Evolutionary conservation across 2,888 invertebrate species (phyloP).

Genomic region (Hanleya hanleyi): DNA sequence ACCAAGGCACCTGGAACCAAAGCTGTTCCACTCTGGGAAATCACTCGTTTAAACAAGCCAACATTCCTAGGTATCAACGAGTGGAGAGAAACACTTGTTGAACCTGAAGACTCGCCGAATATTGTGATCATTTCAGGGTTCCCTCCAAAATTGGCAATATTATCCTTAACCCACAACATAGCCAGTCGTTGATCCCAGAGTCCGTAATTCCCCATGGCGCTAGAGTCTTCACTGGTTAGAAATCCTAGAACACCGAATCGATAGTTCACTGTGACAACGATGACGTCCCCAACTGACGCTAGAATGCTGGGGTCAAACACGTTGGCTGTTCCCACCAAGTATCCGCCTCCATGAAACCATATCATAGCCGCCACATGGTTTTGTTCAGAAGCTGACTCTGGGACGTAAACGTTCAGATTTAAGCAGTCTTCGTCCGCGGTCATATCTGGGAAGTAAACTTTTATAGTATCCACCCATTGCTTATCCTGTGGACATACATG

Average conservation of each 20-base stretch:
- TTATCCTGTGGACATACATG: constrained; percentile 16
- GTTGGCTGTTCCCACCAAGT: constrained; percentile 93
- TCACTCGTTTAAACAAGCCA: constrained; percentile 50
- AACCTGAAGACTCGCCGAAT: constrained; percentile 58
- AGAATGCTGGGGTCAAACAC: constrained; percentile 77
- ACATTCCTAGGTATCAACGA: constrained; percentile 44
- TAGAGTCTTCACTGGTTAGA: constrained; percentile 86
- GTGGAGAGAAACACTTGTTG: constrained; percentile 42
- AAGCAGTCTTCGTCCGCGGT: constrained; percentile 95
- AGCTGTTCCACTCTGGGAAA: constrained; percentile 51
- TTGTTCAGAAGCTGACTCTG: constrained; percentile 81
- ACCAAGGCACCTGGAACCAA: constrained; percentile 14
- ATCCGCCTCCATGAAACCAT: constrained; percentile 95
- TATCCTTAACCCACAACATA: constrained; percentile 93
- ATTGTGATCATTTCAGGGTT: constrained; percentile 46
- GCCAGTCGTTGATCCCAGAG: constrained; percentile 96
- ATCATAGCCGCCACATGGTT: constrained; percentile 82
- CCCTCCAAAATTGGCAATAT: constrained; percentile 77
- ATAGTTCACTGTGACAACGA: constrained; percentile 95
- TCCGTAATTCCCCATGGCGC: constrained; percentile 90
- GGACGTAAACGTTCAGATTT: constrained; percentile 95
- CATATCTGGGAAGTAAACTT: constrained; percentile 80
- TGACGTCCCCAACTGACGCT: constrained; percentile 90
- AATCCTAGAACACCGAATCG: constrained; percentile 93
- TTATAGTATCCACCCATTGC: neutral